phyloP scores from a whole-genome alignment of 2,888 invertebrate species.

The Synergus umbraculus region DNA sequence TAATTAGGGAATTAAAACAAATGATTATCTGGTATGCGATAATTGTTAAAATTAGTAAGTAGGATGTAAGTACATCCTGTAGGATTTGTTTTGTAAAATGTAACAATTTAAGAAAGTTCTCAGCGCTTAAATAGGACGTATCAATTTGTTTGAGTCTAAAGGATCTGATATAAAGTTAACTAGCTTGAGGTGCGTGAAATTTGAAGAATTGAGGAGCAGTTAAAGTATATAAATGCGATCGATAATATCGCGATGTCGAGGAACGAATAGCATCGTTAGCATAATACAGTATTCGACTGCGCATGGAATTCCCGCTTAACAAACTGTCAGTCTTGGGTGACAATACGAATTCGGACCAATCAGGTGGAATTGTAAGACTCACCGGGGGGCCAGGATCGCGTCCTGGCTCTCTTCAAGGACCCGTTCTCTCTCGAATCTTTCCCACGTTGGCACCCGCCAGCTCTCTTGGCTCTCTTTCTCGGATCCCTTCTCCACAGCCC shows the following conservation, averaged over 20 bases:
- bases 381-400: constrained; percentile 65
- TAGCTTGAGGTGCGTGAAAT: constrained; percentile 45
- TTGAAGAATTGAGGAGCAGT: constrained; percentile 39
- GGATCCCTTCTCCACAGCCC: constrained; percentile 18
- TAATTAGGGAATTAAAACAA: no score
- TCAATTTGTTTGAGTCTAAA: constrained; percentile 45
- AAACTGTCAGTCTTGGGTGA: constrained; percentile 52
- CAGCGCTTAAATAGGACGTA: constrained; percentile 31
- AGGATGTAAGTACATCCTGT: no score
- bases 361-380: constrained; percentile 75
- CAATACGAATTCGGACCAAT: constrained; percentile 72
- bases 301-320: constrained; percentile 35
- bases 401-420: constrained; percentile 49
- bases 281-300: constrained; percentile 40
- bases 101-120: background rate
- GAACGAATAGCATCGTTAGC: constrained; percentile 62
- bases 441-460: constrained; percentile 66
- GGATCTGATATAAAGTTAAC: constrained; percentile 3
- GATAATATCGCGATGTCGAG: constrained; percentile 61
- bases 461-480: constrained; percentile 44
- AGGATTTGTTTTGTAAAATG: no score
- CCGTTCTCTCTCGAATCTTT: constrained; percentile 58
- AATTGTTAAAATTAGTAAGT: no score
- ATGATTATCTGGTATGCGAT: no score
- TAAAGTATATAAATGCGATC: constrained; percentile 53